phyloP scores from a whole-genome alignment of 2,113 vertebrate species.

The Leucopsar rothschildi region DNA sequence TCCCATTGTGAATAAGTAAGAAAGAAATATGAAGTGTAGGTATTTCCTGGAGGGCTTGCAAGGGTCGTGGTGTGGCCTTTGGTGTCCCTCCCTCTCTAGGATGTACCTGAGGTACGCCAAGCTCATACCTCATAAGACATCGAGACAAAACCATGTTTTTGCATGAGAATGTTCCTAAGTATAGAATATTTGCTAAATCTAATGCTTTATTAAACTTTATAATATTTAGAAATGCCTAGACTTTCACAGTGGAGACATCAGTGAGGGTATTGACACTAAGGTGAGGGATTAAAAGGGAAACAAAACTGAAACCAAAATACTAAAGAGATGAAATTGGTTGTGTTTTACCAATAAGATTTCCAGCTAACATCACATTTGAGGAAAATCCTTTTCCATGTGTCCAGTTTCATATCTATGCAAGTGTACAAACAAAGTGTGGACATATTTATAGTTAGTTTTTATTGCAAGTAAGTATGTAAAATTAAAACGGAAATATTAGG shows the following conservation, averaged over 20 bases:
- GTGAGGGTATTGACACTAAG: neutral
- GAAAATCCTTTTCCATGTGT: neutral
- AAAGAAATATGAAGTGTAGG: neutral
- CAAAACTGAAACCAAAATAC: neutral
- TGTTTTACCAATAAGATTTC: neutral
- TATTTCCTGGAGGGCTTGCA: neutral
- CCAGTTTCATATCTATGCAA: neutral
- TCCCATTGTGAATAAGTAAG: neutral
- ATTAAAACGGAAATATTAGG: neutral
- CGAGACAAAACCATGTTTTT: neutral
- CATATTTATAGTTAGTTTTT: neutral
- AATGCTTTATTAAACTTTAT: neutral
- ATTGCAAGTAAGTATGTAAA: neutral
- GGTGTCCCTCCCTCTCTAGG: neutral
- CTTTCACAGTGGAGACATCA: neutral
- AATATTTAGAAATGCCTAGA: neutral
- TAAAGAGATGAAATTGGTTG: neutral
- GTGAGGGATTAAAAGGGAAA: neutral
- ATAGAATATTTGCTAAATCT: neutral
- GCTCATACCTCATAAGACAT: neutral
- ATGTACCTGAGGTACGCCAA: neutral
- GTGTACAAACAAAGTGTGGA: neutral
- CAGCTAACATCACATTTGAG: neutral
- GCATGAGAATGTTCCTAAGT: neutral
- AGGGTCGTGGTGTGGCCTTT: neutral